Conservation (phyloP, 2,888 invertebrate genomes). For the Drosophila imparisetae region DNA sequence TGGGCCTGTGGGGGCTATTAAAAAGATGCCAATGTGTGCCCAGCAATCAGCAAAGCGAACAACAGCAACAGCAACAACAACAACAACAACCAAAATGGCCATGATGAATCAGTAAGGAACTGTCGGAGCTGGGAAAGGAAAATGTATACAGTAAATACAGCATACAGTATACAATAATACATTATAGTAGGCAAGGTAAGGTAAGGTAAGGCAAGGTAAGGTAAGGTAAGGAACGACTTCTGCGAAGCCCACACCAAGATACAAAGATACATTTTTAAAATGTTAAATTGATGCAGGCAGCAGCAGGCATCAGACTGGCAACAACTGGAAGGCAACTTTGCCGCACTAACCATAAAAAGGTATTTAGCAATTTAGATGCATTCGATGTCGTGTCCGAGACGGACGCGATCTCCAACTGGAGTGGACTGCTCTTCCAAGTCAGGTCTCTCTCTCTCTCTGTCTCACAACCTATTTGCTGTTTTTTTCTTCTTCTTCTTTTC, state of each 20-base stretch:
- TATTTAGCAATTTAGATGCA: slow-evolving; percentile 80
- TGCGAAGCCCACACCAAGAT: slow-evolving; percentile 70
- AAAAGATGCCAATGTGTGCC: slow-evolving; percentile 75
- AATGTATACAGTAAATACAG: slow-evolving; percentile 59
- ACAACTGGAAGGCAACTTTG: slow-evolving; percentile 28
- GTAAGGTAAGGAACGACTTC: slow-evolving; percentile 60
- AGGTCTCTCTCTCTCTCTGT: background rate
- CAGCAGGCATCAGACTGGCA: background rate
- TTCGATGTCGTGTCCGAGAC: slow-evolving; percentile 75
- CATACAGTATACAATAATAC: slow-evolving; percentile 45
- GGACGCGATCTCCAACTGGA: slow-evolving; percentile 34
- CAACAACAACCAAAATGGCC: slow-evolving; percentile 67
- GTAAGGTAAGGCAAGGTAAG: slow-evolving; percentile 26
- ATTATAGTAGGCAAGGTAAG: slow-evolving; percentile 45
- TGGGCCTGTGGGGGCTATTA: slow-evolving; percentile 74
- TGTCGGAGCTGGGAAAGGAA: slow-evolving; percentile 55
- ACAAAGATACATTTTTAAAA: slow-evolving; percentile 79
- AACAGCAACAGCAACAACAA: background rate
- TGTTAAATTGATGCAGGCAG: slow-evolving; percentile 75
- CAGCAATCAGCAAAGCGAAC: slow-evolving; percentile 56
- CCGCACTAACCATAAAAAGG: slow-evolving; percentile 76
- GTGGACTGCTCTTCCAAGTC: slow-evolving; percentile 4
- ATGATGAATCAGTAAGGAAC: slow-evolving; percentile 73
- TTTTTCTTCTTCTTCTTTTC: slow-evolving; percentile 9
- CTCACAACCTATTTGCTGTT: slow-evolving; percentile 8